These are phyloP conservation scores for Ganaspis sp. DNA, from an alignment of 1,140 invertebrate genomes.

Conservation along the genomic window DNA sequence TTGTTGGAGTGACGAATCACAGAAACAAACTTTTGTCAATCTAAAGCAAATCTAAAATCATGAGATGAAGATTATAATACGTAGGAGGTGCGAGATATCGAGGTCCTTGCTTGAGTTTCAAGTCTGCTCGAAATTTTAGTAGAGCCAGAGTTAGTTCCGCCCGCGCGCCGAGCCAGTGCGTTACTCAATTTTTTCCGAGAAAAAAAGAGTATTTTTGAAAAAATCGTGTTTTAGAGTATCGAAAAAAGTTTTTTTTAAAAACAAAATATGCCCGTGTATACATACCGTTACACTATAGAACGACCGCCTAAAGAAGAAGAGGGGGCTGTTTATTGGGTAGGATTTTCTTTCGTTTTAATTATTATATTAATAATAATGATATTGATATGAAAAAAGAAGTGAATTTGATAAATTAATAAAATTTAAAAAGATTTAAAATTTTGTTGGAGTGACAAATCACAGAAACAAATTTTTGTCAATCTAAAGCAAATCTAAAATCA, in stretches of 20 bases:
- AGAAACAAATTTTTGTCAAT: background rate
- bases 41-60: background rate
- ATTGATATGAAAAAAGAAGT: too few relatives aligned
- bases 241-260: constrained; percentile 37
- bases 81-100: constrained; percentile 65
- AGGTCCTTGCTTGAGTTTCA: constrained; percentile 56
- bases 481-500: background rate
- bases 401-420: too few relatives aligned
- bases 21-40: background rate
- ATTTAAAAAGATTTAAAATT: too few relatives aligned
- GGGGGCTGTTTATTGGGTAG: constrained; percentile 72
- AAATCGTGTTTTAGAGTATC: background rate
- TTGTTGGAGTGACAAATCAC: background rate
- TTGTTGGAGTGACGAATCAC: background rate
- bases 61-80: constrained; percentile 45
- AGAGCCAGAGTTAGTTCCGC: constrained; percentile 72
- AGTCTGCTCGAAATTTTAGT: constrained; percentile 57
- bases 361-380: too few relatives aligned
- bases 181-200: constrained; percentile 49
- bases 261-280: constrained; percentile 72
- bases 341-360: constrained; percentile 35
- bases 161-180: constrained; percentile 72
- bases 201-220: constrained; percentile 18
- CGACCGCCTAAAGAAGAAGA: constrained; percentile 70
- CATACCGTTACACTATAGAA: constrained; percentile 66